Conservation (phyloP, 2,113 vertebrate genomes). For the Saimiri boliviensis region DNA sequence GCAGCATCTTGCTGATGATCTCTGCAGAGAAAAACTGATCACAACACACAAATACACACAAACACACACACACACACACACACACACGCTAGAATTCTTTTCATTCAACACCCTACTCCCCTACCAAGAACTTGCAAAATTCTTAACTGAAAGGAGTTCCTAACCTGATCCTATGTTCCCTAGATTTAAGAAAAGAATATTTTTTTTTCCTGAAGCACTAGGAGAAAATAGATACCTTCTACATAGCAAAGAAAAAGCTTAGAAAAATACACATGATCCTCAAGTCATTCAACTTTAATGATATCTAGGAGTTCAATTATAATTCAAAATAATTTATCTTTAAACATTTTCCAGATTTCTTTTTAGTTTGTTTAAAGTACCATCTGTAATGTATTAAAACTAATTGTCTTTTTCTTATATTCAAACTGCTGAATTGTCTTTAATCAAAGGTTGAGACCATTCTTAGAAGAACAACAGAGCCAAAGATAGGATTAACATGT, state of each 20-base stretch:
- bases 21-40: neutral
- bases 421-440: neutral
- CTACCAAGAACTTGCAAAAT: neutral
- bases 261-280: conserved; percentile 33
- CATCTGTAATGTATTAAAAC: neutral
- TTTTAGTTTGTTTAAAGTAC: conserved; percentile 7
- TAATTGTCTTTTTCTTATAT: conserved; percentile 12
- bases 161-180: neutral
- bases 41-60: neutral
- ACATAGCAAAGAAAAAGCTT: neutral
- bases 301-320: neutral
- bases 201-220: neutral
- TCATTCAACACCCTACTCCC: neutral
- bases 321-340: conserved; percentile 36
- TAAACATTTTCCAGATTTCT: neutral
- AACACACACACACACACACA: neutral
- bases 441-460: neutral
- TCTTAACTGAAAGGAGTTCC: neutral
- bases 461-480: neutral
- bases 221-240: neutral
- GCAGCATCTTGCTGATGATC: neutral
- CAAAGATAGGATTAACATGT: neutral
- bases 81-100: neutral
- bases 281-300: conserved; percentile 17
- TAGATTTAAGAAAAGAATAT: neutral